phyloP scores from a whole-genome alignment of 2,888 invertebrate genomes.

The Dinocampus coccinellae region DNA sequence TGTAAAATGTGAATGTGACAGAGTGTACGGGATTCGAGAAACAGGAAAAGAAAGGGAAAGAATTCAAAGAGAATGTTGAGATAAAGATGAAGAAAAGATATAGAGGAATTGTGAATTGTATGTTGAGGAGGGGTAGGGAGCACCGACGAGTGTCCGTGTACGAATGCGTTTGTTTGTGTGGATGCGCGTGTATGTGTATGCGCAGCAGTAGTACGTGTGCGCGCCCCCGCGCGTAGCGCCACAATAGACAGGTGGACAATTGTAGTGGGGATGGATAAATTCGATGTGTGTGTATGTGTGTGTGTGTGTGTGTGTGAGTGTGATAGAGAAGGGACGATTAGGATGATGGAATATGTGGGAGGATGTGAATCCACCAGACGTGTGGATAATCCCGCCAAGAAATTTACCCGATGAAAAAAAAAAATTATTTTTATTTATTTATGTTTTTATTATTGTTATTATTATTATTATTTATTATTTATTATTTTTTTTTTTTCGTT shows the following conservation, averaged over 20 bases:
- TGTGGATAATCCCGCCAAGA: slow-evolving; percentile 51
- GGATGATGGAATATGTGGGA: slow-evolving; percentile 43
- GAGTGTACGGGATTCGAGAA: neutral
- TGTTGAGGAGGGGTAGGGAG: slow-evolving; percentile 53
- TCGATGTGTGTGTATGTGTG: slow-evolving; percentile 36
- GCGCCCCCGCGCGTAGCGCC: slow-evolving; percentile 52
- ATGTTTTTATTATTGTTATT: too few relatives aligned
- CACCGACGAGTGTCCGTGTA: slow-evolving; percentile 45
- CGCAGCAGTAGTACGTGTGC: slow-evolving; percentile 35
- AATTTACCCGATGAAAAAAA: neutral
- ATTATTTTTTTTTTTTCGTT: too few relatives aligned
- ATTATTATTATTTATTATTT: too few relatives aligned
- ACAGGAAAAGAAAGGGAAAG: neutral
- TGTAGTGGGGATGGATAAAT: slow-evolving; percentile 70
- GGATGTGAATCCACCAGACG: slow-evolving; percentile 43
- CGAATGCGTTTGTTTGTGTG: slow-evolving; percentile 30
- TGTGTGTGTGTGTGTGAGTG: too few relatives aligned
- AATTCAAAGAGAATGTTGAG: slow-evolving; percentile 40
- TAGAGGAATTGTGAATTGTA: slow-evolving; percentile 30
- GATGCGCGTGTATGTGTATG: slow-evolving; percentile 31
- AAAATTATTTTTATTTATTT: slow-evolving; percentile 9
- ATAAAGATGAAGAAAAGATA: slow-evolving; percentile 31
- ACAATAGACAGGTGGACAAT: slow-evolving; percentile 62
- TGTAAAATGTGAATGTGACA: slow-evolving; percentile 2
- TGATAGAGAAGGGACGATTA: slow-evolving; percentile 18